Conservation (phyloP, 2,797 vertebrate species). For the Tympanoctomys barrerae region DNA sequence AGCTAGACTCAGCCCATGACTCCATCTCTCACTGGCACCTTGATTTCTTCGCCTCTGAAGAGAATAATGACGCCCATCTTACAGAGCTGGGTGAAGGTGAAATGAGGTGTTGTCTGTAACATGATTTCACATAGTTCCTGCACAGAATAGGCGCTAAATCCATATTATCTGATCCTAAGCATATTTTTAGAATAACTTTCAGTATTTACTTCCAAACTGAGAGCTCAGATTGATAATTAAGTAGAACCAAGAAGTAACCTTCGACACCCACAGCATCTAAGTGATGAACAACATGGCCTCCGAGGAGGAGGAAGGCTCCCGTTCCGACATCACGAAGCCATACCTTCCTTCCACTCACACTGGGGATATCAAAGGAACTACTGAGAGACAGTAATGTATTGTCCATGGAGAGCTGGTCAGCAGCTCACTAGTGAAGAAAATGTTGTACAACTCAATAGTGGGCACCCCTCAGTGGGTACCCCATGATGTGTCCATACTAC, state of each 20-base stretch:
- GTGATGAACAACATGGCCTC: neutral
- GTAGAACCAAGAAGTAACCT: slow-evolving; percentile 46
- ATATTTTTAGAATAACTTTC: slow-evolving; percentile 60
- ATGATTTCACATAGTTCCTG: neutral
- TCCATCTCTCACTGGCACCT: neutral
- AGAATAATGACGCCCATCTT: neutral
- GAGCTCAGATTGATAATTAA: slow-evolving; percentile 34
- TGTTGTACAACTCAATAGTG: neutral
- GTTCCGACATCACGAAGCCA: neutral
- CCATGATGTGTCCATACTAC: slow-evolving; percentile 76
- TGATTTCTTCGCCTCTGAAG: neutral
- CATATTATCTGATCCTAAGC: neutral
- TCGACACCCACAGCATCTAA: neutral
- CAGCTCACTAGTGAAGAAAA: neutral
- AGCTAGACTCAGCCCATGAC: neutral
- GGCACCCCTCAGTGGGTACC: neutral
- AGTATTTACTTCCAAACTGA: slow-evolving; percentile 61
- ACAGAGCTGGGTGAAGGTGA: neutral
- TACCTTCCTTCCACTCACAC: neutral
- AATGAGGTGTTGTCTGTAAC: neutral
- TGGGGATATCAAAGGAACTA: neutral
- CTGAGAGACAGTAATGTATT: neutral
- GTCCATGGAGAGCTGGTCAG: neutral
- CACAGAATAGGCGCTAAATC: neutral
- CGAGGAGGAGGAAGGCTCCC: neutral